Percentiles rank a stretch among this genome's conserved stretches.
Evolutionary conservation across 2,888 invertebrate genomes (phyloP).

Genomic region (Xestia xanthographa): DNA sequence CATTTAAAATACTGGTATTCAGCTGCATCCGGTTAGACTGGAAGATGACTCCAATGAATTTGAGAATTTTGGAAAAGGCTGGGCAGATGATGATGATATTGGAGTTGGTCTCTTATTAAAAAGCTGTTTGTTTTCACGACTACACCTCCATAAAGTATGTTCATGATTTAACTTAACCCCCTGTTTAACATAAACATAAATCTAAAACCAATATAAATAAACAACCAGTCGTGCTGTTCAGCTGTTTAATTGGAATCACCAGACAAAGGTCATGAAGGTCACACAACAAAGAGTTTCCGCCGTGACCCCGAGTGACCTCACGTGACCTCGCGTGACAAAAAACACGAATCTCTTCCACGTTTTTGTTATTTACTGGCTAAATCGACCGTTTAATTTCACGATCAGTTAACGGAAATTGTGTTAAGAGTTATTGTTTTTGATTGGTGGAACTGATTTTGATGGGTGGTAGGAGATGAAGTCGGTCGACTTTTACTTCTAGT

Average conservation of each 20-base stretch:
- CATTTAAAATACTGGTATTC: too few species aligned
- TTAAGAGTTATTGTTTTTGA: constrained; percentile 5
- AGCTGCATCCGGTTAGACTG: too few species aligned
- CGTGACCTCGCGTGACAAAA: constrained; percentile 55
- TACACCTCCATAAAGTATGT: background rate
- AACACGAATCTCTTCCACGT: constrained; percentile 52
- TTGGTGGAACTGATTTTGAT: constrained; percentile 7
- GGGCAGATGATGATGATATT: background rate
- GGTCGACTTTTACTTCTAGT: background rate
- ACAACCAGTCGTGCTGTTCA: constrained; percentile 13
- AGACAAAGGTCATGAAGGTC: constrained; percentile 41
- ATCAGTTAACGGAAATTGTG: constrained; percentile 6
- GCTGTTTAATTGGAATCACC: constrained; percentile 32
- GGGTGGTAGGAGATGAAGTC: background rate
- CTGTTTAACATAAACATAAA: background rate
- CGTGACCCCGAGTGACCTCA: constrained; percentile 22
- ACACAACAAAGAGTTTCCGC: constrained; percentile 26
- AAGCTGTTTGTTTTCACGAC: background rate
- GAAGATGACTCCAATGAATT: too few species aligned
- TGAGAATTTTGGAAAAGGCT: too few species aligned
- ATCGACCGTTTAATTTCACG: background rate
- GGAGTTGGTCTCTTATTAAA: background rate
- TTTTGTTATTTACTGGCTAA: constrained; percentile 44
- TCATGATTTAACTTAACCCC: background rate
- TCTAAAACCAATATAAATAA: constrained; percentile 21